Evolutionary conservation across 2,797 vertebrate genomes (phyloP).

Genomic region (Jordanella pulchra): DNA sequence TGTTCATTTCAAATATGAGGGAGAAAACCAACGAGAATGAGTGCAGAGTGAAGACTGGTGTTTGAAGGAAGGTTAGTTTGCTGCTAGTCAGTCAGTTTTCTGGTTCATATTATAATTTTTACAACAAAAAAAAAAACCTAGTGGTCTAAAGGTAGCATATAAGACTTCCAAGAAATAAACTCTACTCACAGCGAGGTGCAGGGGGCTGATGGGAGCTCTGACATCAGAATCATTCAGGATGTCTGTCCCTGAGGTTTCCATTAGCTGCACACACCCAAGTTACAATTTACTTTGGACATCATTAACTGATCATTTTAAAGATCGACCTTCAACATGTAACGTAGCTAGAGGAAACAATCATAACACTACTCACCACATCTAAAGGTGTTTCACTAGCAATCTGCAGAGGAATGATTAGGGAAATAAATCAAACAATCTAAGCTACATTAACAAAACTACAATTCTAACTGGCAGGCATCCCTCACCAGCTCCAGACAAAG

Average conservation of each 20-base stretch:
- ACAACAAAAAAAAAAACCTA: not conserved
- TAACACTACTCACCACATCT: slow-evolving; percentile 90
- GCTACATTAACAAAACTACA: not conserved
- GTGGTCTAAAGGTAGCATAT: not conserved
- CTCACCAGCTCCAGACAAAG: slow-evolving; percentile 97
- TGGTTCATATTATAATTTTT: not conserved
- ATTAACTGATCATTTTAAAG: not conserved
- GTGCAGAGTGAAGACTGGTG: not conserved
- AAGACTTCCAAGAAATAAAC: not conserved
- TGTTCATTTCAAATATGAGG: no score
- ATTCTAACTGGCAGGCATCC: not conserved
- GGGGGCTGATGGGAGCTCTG: slow-evolving; percentile 91
- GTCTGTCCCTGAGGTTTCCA: slow-evolving; percentile 96
- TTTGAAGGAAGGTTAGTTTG: not conserved
- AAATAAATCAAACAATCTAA: not conserved
- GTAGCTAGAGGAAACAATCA: not conserved
- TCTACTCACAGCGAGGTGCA: slow-evolving; percentile 95
- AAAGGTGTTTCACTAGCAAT: slow-evolving; percentile 97
- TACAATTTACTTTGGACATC: slow-evolving; percentile 1
- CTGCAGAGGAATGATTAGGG: slow-evolving; percentile 73
- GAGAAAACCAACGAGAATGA: no score
- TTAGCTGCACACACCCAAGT: slow-evolving; percentile 82
- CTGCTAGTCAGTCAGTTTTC: not conserved
- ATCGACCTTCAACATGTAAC: not conserved
- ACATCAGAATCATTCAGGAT: slow-evolving; percentile 92